phyloP scores from a whole-genome alignment of 2,113 vertebrate genomes.

The Vulpes lagopus region DNA sequence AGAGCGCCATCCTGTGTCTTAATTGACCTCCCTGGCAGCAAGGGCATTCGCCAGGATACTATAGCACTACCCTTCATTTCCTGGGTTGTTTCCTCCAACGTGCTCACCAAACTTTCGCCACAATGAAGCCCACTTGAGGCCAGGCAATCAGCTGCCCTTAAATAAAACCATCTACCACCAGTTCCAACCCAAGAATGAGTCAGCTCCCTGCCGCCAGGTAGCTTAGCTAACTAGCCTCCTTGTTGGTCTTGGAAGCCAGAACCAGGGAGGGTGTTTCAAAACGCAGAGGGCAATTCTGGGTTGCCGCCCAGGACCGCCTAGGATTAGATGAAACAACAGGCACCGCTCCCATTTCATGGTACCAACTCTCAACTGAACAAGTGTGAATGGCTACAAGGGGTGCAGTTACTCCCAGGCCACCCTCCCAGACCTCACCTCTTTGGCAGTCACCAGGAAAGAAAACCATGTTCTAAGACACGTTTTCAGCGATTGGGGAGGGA shows the following conservation, averaged over 20 bases:
- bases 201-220: neutral
- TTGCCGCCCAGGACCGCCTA: neutral
- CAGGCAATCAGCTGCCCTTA: slow-evolving; percentile 43
- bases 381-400: neutral
- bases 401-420: neutral
- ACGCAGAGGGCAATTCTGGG: slow-evolving; percentile 48
- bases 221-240: neutral
- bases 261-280: slow-evolving; percentile 46
- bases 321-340: neutral
- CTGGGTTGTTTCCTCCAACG: neutral
- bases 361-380: neutral
- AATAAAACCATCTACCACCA: slow-evolving; percentile 51
- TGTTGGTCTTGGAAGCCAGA: slow-evolving; percentile 53
- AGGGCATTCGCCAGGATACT: neutral
- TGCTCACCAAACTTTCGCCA: slow-evolving; percentile 4
- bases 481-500: neutral
- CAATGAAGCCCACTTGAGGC: neutral
- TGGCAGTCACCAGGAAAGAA: neutral
- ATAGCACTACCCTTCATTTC: neutral
- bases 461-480: neutral
- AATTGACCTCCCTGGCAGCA: neutral
- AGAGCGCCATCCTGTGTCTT: neutral
- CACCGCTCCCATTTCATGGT: neutral
- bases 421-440: neutral
- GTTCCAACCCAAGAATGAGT: slow-evolving; percentile 66